phyloP scores from a whole-genome alignment of 2,888 invertebrate genomes.

The Dryadula phaetusa region DNA sequence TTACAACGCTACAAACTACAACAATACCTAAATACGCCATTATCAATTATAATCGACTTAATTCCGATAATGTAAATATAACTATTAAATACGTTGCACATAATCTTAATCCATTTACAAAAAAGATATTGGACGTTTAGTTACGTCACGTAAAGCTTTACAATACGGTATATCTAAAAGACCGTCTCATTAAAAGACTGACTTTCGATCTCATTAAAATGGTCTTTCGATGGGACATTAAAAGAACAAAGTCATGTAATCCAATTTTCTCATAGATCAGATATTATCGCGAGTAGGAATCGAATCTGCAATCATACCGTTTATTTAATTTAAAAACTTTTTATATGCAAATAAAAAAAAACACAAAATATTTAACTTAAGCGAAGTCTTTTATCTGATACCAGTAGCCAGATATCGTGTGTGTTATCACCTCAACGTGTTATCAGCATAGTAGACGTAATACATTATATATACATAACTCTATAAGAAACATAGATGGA shows the following conservation, averaged over 20 bases:
- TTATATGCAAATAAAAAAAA: background rate
- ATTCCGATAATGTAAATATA: background rate
- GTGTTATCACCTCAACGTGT: background rate
- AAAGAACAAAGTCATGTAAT: too few relatives aligned
- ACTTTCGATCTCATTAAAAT: too few relatives aligned
- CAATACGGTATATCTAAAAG: too few relatives aligned
- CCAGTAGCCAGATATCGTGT: background rate
- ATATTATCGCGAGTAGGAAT: background rate
- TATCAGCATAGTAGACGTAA: conserved; percentile 11
- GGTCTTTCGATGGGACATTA: too few relatives aligned
- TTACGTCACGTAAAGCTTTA: background rate
- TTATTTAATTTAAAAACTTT: too few relatives aligned
- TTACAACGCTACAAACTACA: background rate
- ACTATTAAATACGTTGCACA: conserved; percentile 1
- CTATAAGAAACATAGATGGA: background rate
- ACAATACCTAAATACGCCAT: too few relatives aligned
- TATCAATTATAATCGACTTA: background rate
- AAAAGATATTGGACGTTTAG: background rate
- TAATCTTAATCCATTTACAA: conserved; percentile 7
- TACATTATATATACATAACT: background rate
- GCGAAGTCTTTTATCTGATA: conserved; percentile 2
- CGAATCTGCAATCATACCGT: background rate
- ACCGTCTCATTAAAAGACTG: too few relatives aligned
- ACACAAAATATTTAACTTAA: conserved; percentile 1
- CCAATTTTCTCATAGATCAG: too few relatives aligned